A percentile compares a stretch with the other conserved stretches of the same genome.
Conservation (phyloP, 2,888 invertebrate genomes). For the Ophioninae sp. region DNA sequence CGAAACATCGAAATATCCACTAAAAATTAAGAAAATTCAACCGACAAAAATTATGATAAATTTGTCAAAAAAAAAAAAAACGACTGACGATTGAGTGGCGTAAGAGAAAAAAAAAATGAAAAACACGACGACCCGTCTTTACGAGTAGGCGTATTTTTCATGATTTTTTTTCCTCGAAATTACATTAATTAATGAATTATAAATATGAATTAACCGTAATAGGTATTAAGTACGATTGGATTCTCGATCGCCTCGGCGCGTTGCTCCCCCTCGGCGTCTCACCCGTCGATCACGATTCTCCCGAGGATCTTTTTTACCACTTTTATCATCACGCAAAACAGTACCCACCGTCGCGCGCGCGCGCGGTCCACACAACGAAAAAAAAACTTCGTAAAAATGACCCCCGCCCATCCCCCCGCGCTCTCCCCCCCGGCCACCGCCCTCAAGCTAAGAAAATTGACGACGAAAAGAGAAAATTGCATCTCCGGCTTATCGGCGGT, state of each 20-base stretch:
- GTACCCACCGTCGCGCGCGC: not conserved
- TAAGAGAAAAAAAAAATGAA: not conserved
- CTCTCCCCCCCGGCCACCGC: not conserved
- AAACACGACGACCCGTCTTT: not conserved
- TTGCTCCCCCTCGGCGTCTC: not conserved
- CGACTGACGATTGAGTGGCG: slow-evolving; percentile 22
- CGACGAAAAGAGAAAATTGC: not conserved
- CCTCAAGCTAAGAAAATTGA: not conserved
- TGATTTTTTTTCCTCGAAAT: not conserved
- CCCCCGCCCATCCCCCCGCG: not conserved
- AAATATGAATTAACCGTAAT: slow-evolving; percentile 56
- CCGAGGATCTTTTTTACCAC: slow-evolving; percentile 2
- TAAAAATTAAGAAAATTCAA: slow-evolving; percentile 58
- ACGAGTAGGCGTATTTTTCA: too few relatives aligned
- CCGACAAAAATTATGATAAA: slow-evolving; percentile 42
- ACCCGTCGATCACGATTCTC: slow-evolving; percentile 1
- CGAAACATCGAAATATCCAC: slow-evolving; percentile 75
- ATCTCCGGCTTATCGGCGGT: not conserved
- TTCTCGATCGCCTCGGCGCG: slow-evolving; percentile 35
- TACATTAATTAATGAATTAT: slow-evolving; percentile 40
- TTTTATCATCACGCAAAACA: not conserved
- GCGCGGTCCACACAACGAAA: not conserved
- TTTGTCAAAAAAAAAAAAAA: slow-evolving; percentile 38
- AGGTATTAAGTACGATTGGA: slow-evolving; percentile 58
- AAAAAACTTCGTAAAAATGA: not conserved